Evolutionary conservation across 2,797 vertebrate species (phyloP), one percentile per base, ranked within the genome.

Genomic region (Sphenodon punctatus): DNA sequence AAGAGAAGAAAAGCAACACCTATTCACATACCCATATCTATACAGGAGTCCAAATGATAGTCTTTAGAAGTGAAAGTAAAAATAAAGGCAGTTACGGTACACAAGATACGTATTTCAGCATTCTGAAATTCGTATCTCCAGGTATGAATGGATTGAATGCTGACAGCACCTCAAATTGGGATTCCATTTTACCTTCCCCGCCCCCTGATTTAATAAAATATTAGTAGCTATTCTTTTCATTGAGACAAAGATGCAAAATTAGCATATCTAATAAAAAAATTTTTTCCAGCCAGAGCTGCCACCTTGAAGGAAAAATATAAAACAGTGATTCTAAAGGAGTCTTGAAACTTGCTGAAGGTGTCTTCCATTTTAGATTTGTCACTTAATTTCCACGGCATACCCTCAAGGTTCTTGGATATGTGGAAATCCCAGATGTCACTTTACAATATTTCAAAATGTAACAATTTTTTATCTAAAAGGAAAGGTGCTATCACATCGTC

Each of bases 1-100:
- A 15, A 79, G 36, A 75, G 3, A 42, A 10, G 34, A 46, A 45
- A 15, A 38, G 6, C 45, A 48, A 38, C 15, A 45, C 48, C 27
- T 67, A 67, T 30, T 39, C 41, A 63, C 66, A 78, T 11, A 12
- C 55, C 80, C 74, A 6, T 15, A 80, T 63, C 51, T 70, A 45
- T 75, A 61, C n/a, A 70, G 74, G 30, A 67, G 74, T 60, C 46
- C 69, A 32, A 78, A 25, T 45, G 79, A 64, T 70, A 73, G n/a
- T n/a, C n/a, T n/a, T n/a, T n/a, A n/a, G n/a, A 55, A 1, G 23
- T 20, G 17, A 76, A 32, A 85, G 67, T 23, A 32, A 80, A 87
- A 85, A 80, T 3, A 74, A 61, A 48, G 48, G 23, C 84, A 58
- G 23, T 88, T 84, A 51, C 22, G 51, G 25, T 43, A 53, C 14